A percentile compares a stretch with the other conserved stretches of the same genome.
Conservation (phyloP, 2,888 invertebrate genomes). For the Chalcis sispes region DNA sequence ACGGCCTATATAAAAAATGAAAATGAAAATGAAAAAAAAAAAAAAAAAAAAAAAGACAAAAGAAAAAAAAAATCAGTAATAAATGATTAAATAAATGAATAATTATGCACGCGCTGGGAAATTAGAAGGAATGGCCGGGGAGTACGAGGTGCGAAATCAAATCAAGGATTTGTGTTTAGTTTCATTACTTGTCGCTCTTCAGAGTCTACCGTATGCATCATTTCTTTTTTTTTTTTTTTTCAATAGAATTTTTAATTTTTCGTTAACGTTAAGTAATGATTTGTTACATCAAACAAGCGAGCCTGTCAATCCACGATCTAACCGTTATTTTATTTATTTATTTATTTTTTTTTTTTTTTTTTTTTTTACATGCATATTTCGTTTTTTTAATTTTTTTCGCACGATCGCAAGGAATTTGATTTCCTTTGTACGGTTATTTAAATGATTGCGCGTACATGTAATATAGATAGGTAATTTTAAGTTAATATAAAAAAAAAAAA, state of each 20-base stretch:
- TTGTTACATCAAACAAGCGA: no score
- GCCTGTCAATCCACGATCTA: not conserved
- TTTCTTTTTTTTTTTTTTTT: not conserved
- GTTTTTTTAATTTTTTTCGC: constrained; percentile 40
- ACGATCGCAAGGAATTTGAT: not conserved
- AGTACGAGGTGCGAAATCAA: not conserved
- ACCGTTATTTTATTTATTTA: no score
- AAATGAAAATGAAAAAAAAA: no score
- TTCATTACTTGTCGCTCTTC: no score
- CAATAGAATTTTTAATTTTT: not conserved
- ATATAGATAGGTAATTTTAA: constrained; percentile 42
- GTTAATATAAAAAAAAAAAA: no score
- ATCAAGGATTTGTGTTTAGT: no score
- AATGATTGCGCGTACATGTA: constrained; percentile 27
- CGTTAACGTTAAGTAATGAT: not conserved
- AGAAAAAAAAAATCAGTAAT: no score
- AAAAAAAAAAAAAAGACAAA: no score
- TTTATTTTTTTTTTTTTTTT: no score
- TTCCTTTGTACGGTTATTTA: constrained; percentile 1
- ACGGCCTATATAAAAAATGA: constrained; percentile 31
- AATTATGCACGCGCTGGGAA: constrained; percentile 50
- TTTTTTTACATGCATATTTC: not conserved
- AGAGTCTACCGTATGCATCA: not conserved
- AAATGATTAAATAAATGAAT: no score
- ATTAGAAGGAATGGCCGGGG: constrained; percentile 27